These are phyloP conservation scores for Drosophila sturtevanti DNA, from an alignment of 1,140 invertebrate species.

Conservation along the genomic window DNA sequence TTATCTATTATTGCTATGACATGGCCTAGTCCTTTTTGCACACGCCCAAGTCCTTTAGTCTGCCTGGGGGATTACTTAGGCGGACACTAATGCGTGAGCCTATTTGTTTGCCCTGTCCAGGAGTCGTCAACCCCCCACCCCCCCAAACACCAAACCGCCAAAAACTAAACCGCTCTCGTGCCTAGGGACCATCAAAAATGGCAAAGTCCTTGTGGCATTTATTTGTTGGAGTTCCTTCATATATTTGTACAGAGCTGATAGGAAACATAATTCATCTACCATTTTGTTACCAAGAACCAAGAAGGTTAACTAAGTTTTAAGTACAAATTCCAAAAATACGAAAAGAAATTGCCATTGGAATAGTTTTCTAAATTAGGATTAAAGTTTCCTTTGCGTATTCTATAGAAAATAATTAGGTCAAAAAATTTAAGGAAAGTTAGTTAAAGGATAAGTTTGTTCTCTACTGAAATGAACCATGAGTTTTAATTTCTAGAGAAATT, in stretches of 20 bases:
- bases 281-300: background rate
- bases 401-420: background rate
- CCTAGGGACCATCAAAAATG: slow-evolving; percentile 42
- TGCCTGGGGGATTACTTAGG: slow-evolving; percentile 72
- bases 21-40: slow-evolving; percentile 56
- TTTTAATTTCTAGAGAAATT: too few relatives aligned
- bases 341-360: too few relatives aligned
- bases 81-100: slow-evolving; percentile 74
- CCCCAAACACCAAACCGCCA: background rate
- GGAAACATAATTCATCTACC: slow-evolving; percentile 34
- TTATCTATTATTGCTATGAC: background rate
- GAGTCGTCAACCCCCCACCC: slow-evolving; percentile 13
- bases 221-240: slow-evolving; percentile 49
- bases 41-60: slow-evolving; percentile 57
- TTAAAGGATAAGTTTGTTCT: too few relatives aligned
- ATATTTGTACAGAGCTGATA: slow-evolving; percentile 20
- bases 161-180: slow-evolving; percentile 45
- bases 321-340: background rate
- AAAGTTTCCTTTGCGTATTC: background rate
- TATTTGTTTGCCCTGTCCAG: slow-evolving; percentile 55
- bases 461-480: too few relatives aligned
- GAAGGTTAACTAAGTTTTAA: background rate
- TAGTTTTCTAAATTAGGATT: background rate
- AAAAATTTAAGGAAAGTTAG: background rate
- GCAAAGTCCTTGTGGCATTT: slow-evolving; percentile 51